These are phyloP conservation scores for Drosophila guanche DNA, from an alignment of 1,140 invertebrate genomes.

Conservation along the genomic window DNA sequence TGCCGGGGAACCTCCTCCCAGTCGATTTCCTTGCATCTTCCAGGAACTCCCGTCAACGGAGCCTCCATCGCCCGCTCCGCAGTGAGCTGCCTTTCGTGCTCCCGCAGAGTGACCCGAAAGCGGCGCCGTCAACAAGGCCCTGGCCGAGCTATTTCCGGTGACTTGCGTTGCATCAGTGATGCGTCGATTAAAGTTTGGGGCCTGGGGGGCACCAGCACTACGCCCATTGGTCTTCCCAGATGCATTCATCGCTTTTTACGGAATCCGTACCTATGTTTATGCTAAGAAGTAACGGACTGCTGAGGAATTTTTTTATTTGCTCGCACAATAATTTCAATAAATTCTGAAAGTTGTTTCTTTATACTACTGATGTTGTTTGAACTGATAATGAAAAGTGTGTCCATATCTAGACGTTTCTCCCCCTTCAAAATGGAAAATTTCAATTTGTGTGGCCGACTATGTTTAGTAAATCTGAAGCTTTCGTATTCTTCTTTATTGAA, in stretches of 20 bases:
- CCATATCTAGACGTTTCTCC: not conserved
- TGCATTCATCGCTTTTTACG: slow-evolving; percentile 4
- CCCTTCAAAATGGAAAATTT: not conserved
- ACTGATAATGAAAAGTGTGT: slow-evolving; percentile 17
- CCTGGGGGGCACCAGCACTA: not conserved
- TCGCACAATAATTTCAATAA: slow-evolving; percentile 27
- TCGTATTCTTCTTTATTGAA: no score
- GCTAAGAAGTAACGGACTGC: slow-evolving; percentile 13
- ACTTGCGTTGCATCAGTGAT: slow-evolving; percentile 8
- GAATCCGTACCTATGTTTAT: slow-evolving; percentile 25
- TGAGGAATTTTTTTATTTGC: not conserved
- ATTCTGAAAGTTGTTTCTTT: slow-evolving; percentile 2
- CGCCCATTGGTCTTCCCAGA: not conserved
- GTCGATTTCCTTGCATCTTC: slow-evolving; percentile 26
- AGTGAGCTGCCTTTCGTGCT: slow-evolving; percentile 45
- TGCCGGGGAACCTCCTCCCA: not conserved
- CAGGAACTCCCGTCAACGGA: slow-evolving; percentile 21
- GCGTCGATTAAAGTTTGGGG: slow-evolving; percentile 2
- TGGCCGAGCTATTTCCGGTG: not conserved
- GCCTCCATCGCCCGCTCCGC: slow-evolving; percentile 68
- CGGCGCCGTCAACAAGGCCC: slow-evolving; percentile 40
- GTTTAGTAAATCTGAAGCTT: not conserved
- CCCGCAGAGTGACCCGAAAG: slow-evolving; percentile 52
- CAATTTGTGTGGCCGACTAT: not conserved
- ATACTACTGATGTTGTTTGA: slow-evolving; percentile 6